A percentile compares a stretch with the other conserved stretches of the same genome.
Conservation (phyloP, 37 sponge, comb jelly and placozoan genomes). For the Spongilla lacustris region DNA sequence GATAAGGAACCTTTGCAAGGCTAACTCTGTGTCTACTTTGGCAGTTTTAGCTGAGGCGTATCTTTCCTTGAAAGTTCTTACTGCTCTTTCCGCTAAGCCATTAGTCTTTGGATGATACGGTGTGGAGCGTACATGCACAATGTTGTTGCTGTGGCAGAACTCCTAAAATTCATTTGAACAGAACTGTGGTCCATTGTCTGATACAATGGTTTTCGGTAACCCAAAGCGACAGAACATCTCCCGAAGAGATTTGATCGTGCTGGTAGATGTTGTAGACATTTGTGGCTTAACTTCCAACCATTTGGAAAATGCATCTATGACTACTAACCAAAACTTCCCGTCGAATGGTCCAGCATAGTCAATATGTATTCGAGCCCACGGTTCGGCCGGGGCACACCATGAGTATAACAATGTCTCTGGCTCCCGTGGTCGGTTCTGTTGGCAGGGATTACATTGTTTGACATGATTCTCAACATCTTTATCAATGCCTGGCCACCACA, state of each 20-base stretch:
- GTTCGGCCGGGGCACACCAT: slow-evolving; percentile 11
- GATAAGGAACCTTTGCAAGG: no score
- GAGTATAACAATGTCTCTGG: slow-evolving; percentile 24
- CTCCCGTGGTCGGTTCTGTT: slow-evolving; percentile 2
- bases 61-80: no score
- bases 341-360: slow-evolving; percentile 35
- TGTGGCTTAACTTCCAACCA: slow-evolving; percentile 25
- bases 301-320: slow-evolving; percentile 35
- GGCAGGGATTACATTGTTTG: background rate
- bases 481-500: slow-evolving; percentile 58
- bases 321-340: slow-evolving; percentile 18
- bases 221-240: slow-evolving; percentile 35
- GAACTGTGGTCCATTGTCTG: slow-evolving; percentile 59
- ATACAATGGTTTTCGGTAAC: slow-evolving; percentile 34
- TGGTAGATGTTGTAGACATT: slow-evolving; percentile 15
- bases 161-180: slow-evolving; percentile 29
- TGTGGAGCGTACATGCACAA: slow-evolving; percentile 3
- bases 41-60: no score
- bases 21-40: no score
- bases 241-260: slow-evolving; percentile 19
- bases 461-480: slow-evolving; percentile 1
- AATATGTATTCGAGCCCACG: slow-evolving; percentile 23
- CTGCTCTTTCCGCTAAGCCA: no score
- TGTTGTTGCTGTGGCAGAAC: slow-evolving; percentile 14
- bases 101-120: slow-evolving; percentile 11